A percentile compares a stretch with the other conserved stretches of the same genome.
Conservation (phyloP, 2,888 invertebrate genomes). For the Platycnemis pennipes region DNA sequence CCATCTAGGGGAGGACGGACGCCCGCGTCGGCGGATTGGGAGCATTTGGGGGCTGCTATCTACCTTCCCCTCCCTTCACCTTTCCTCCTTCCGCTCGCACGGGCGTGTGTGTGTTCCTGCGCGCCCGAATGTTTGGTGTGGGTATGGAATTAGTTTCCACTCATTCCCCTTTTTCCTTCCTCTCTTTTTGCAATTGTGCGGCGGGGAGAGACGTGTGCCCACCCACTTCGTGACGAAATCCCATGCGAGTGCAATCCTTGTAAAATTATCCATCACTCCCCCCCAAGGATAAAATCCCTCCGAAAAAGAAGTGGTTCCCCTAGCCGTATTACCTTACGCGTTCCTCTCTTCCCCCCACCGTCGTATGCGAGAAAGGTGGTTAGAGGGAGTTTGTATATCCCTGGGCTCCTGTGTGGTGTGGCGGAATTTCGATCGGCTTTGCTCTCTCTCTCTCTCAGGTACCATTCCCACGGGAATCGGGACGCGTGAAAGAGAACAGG, state of each 20-base stretch:
- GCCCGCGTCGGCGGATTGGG: not conserved
- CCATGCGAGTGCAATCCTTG: not conserved
- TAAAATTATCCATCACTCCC: not conserved
- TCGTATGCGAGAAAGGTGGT: not conserved
- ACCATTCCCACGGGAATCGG: not conserved
- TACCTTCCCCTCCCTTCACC: not conserved
- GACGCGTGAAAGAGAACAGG: not conserved
- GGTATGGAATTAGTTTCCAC: not conserved
- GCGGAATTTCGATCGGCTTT: not conserved
- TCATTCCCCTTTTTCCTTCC: not conserved
- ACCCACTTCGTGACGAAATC: not conserved
- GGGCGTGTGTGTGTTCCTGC: not conserved
- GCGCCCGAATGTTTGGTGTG: not conserved
- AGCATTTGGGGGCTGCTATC: not conserved
- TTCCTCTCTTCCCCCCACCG: not conserved
- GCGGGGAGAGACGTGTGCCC: not conserved
- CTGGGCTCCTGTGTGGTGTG: too few species aligned
- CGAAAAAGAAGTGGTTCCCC: not conserved
- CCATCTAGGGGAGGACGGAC: slow-evolving; percentile 35
- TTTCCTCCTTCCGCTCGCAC: not conserved
- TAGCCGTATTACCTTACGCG: not conserved
- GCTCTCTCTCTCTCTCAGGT: not conserved
- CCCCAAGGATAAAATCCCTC: not conserved
- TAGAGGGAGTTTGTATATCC: too few species aligned
- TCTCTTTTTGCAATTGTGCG: not conserved